These are phyloP conservation scores for Sinopyrophorus schimmeli DNA, from an alignment of 2,888 invertebrate genomes.

Conservation along the genomic window DNA sequence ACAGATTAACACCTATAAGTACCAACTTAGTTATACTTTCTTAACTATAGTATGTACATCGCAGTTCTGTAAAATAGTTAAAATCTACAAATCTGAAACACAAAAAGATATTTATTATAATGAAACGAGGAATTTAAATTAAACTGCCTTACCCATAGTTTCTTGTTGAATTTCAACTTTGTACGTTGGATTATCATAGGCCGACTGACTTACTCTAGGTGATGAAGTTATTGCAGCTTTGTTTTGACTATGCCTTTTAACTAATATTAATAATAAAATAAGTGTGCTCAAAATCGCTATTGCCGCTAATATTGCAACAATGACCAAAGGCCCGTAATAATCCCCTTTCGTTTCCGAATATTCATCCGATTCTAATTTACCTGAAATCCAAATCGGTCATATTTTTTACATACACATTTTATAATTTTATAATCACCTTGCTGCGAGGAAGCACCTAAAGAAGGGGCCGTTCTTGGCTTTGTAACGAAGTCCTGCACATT, in stretches of 20 bases:
- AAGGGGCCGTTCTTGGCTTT: slow-evolving; percentile 67
- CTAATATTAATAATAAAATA: slow-evolving; percentile 76
- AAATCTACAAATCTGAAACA: slow-evolving; percentile 33
- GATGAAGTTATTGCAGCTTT: slow-evolving; percentile 80
- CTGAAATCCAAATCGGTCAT: slow-evolving; percentile 42
- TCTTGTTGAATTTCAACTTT: slow-evolving; percentile 92
- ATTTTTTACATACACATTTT: neutral
- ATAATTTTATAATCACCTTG: slow-evolving; percentile 52
- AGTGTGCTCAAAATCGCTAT: slow-evolving; percentile 81
- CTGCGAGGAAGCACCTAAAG: slow-evolving; percentile 57
- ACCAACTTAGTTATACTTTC: slow-evolving; percentile 20
- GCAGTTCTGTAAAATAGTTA: slow-evolving; percentile 22
- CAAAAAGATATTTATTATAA: neutral
- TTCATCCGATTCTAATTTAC: slow-evolving; percentile 56
- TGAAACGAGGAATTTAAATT: neutral
- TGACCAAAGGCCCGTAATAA: slow-evolving; percentile 87
- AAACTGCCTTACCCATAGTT: slow-evolving; percentile 74
- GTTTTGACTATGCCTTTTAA: slow-evolving; percentile 70
- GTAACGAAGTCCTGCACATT: slow-evolving; percentile 88
- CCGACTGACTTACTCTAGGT: slow-evolving; percentile 79
- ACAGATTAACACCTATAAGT: slow-evolving; percentile 25
- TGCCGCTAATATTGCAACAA: slow-evolving; percentile 85
- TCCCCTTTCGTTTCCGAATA: slow-evolving; percentile 65
- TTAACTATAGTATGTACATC: slow-evolving; percentile 31
- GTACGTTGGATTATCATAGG: slow-evolving; percentile 91